Conservation (phyloP, 1,140 invertebrate genomes). For the Holotrichia oblita region DNA sequence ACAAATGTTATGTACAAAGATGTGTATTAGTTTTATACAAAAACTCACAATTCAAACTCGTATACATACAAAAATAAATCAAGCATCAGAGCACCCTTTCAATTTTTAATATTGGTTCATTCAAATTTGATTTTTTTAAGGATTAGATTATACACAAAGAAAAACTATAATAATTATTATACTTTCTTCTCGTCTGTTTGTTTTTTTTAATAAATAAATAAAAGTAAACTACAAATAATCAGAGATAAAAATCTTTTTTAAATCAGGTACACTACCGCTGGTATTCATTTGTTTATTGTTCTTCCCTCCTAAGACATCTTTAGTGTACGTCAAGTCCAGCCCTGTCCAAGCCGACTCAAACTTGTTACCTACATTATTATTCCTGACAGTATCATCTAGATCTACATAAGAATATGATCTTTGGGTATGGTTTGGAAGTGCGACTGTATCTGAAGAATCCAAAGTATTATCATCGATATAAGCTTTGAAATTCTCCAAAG, state of each 20-base stretch:
- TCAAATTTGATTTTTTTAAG: background rate
- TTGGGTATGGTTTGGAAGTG: conserved; percentile 41
- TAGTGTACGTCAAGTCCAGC: conserved; percentile 38
- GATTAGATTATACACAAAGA: background rate
- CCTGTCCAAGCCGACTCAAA: conserved; percentile 44
- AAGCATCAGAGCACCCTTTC: no score
- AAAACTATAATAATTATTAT: conserved; percentile 63
- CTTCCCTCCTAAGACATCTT: conserved; percentile 44
- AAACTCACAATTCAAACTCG: no score
- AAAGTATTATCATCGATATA: conserved; percentile 51
- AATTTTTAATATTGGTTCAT: background rate
- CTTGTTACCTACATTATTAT: background rate
- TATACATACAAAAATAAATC: background rate
- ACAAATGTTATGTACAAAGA: no score
- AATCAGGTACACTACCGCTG: conserved; percentile 65
- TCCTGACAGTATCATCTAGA: conserved; percentile 46
- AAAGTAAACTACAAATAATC: no score
- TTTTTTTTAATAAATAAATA: no score
- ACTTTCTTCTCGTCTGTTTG: no score
- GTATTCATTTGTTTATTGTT: conserved; percentile 12
- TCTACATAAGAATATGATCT: conserved; percentile 55
- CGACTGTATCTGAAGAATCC: conserved; percentile 37
- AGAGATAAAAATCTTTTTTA: conserved; percentile 67
- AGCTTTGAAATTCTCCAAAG: conserved; percentile 56
- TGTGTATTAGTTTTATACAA: no score